Evolutionary conservation across 2,797 vertebrate species (phyloP).

Genomic region (Gymnodraco acuticeps): DNA sequence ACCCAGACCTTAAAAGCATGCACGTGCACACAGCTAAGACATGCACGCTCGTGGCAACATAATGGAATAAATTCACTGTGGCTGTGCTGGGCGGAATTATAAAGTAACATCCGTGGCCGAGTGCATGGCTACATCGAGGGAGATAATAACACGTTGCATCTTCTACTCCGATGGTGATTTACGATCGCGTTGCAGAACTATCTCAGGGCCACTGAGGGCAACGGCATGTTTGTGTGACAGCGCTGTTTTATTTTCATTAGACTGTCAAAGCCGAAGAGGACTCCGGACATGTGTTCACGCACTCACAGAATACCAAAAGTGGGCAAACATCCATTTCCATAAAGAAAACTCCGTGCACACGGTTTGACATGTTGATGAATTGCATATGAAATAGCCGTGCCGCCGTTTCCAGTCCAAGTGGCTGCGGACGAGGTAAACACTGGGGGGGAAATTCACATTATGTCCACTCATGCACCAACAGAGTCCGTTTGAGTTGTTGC

Average conservation of each 20-base stretch:
- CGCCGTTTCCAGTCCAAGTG: slow-evolving; percentile 46
- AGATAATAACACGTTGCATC: slow-evolving; percentile 51
- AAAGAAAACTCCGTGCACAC: slow-evolving; percentile 12
- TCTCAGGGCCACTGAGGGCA: slow-evolving; percentile 28
- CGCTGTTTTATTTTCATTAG: slow-evolving; percentile 71
- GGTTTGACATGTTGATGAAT: slow-evolving; percentile 70
- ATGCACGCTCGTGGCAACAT: slow-evolving; percentile 17
- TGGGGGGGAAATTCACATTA: slow-evolving; percentile 41
- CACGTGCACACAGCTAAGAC: slow-evolving; percentile 18
- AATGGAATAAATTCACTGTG: slow-evolving; percentile 63
- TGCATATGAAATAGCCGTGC: slow-evolving; percentile 37
- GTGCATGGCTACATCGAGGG: slow-evolving; percentile 21
- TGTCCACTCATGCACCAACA: slow-evolving; percentile 45
- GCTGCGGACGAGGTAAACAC: slow-evolving; percentile 36
- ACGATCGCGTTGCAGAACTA: slow-evolving; percentile 37
- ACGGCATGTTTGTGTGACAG: slow-evolving; percentile 53
- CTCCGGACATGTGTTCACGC: slow-evolving; percentile 28
- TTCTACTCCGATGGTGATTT: slow-evolving; percentile 59
- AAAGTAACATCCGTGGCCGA: slow-evolving; percentile 42
- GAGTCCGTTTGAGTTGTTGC: slow-evolving; percentile 31
- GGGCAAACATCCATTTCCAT: slow-evolving; percentile 37
- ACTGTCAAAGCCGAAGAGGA: slow-evolving; percentile 63
- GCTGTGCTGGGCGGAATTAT: slow-evolving; percentile 45
- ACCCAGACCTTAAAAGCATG: slow-evolving; percentile 47
- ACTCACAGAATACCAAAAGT: slow-evolving; percentile 23